phyloP scores from a whole-genome alignment of 2,888 invertebrate species.

The Nipponacmea schrenckii region DNA sequence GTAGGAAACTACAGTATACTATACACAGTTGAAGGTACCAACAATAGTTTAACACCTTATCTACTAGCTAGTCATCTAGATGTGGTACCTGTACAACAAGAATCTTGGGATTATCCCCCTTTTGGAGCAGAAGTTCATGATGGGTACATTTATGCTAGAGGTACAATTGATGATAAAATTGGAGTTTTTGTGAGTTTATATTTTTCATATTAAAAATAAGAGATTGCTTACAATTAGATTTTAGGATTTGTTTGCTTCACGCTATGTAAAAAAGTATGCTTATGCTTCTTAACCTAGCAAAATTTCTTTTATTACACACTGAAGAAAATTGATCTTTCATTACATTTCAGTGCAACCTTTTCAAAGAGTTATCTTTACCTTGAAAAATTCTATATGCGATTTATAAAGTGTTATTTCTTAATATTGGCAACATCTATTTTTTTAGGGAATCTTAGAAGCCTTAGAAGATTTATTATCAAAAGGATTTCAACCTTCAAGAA shows the following conservation, averaged over 20 bases:
- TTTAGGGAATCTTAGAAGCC: conserved; percentile 70
- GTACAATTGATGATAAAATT: conserved; percentile 71
- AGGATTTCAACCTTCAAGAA: conserved; percentile 66
- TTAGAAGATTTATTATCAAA: conserved; percentile 66
- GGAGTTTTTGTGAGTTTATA: conserved; percentile 67
- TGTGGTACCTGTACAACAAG: conserved; percentile 68
- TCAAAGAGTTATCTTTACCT: too few relatives aligned
- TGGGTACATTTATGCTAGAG: conserved; percentile 70
- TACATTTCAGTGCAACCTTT: background rate
- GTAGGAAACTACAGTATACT: conserved; percentile 68
- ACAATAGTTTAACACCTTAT: conserved; percentile 67
- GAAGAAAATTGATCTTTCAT: too few relatives aligned
- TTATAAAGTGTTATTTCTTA: too few relatives aligned
- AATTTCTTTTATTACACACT: too few relatives aligned
- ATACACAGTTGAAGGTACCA: conserved; percentile 67
- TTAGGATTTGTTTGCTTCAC: too few relatives aligned
- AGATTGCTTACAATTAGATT: too few relatives aligned
- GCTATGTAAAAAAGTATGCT: background rate
- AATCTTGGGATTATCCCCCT: conserved; percentile 65
- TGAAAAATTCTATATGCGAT: too few relatives aligned
- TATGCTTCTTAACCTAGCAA: too few relatives aligned
- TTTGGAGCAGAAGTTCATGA: conserved; percentile 69
- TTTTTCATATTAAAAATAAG: too few relatives aligned
- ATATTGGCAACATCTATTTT: background rate
- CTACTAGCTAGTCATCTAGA: conserved; percentile 71